These are phyloP conservation scores for Cheumatopsyche charites DNA, from an alignment of 1,140 invertebrate genomes.

Conservation along the genomic window DNA sequence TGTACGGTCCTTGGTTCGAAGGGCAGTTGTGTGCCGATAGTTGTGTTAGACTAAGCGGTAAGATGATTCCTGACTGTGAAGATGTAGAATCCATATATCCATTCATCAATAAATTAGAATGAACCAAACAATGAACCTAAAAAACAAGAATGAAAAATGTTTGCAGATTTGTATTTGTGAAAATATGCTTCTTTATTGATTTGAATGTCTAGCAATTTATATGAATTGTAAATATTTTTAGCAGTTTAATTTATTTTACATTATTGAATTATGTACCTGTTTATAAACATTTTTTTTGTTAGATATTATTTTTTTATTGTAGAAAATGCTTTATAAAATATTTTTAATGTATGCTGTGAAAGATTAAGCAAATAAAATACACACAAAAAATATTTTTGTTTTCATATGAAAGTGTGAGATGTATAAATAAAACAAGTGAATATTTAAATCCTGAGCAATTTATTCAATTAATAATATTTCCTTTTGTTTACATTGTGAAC, in stretches of 20 bases:
- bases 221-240: neutral
- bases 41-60: constrained; percentile 81
- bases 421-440: constrained; percentile 18
- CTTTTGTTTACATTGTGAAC: constrained; percentile 47
- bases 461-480: constrained; percentile 47
- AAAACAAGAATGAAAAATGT: too few relatives aligned
- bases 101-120: constrained; percentile 72
- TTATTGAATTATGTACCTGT: neutral
- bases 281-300: too few relatives aligned
- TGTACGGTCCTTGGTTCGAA: constrained; percentile 84
- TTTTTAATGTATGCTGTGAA: too few relatives aligned
- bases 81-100: constrained; percentile 78
- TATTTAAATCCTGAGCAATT: constrained; percentile 49
- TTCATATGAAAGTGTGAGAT: neutral
- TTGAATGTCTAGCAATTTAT: neutral
- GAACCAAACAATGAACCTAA: neutral
- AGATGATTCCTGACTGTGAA: constrained; percentile 83
- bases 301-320: too few relatives aligned
- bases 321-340: too few relatives aligned
- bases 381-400: too few relatives aligned
- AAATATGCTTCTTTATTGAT: neutral
- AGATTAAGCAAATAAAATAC: too few relatives aligned
- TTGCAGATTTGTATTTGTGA: too few relatives aligned
- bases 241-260: neutral
- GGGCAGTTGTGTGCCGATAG: constrained; percentile 81